Base-by-base conservation (phyloP, 2,888 invertebrate genomes). In the Torymus aiolomorphi region DNA sequence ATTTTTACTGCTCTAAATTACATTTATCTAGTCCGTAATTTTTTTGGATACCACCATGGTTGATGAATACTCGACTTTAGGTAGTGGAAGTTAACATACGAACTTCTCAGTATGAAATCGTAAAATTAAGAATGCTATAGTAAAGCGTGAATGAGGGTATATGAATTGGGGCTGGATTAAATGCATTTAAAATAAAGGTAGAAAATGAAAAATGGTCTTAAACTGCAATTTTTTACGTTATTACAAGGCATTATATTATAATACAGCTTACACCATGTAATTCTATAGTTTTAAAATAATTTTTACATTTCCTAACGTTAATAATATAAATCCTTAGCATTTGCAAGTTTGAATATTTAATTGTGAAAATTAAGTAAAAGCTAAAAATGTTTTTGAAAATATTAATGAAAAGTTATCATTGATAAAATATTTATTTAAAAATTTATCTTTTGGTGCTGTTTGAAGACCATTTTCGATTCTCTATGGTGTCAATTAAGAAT, bases 401-500 rank as follows among this genome's bases (percentile, higher is more conserved):
- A 61, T 65, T 73, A 4, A 52, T 20, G 16, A 52, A 54, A 63
- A 18, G 31, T 18, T 14, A 63, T 59, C 20, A 31, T 8, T 31
- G 31, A 31, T 16, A 11, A 57, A 52, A 16, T 59, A 49, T 3
- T 57, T n/a, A 63, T 8, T 4, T 56, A 2, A 5, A 52, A 63
- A 31, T 31, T 31, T 31, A 3, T 1, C 31, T 63, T 20, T 52
- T 16, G 54, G 63, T 57, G 59, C 42, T 59, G 67, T 71, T 80
- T 67, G 13, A 69, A 78, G 75, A 65, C 72, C 78, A 79, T 76
- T 79, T 81, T 81, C 63, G n/a, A 72, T 81, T 79, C n/a, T 82
- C 76, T 79, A 79, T 80, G 71, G 61, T 57, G 82, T 82, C 82
- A 82, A 82, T 82, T 82, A 82, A 77, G 56, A 57, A 74, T 77